Evolutionary conservation across 64 coral and sea anemone genomes (phyloP).

Genomic region (Montipora efflorescens): DNA sequence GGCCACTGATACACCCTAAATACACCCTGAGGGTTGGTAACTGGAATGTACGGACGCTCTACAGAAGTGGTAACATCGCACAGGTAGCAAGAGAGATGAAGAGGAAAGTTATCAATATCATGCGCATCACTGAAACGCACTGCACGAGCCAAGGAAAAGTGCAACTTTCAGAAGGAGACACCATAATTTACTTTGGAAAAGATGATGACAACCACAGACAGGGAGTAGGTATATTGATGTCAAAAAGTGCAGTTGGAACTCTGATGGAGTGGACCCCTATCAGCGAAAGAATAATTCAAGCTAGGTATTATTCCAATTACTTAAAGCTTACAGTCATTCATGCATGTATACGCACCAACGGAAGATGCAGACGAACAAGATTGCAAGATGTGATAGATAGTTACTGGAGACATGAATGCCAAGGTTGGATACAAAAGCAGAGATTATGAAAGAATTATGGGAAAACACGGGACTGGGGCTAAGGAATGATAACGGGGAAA

Average conservation of each 20-base stretch:
- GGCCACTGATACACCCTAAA: neutral
- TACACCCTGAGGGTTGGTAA: constrained; percentile 22
- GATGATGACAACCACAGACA: constrained; percentile 28
- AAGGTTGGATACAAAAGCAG: neutral
- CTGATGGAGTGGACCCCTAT: constrained; percentile 47
- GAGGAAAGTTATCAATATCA: neutral
- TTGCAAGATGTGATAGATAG: constrained; percentile 42
- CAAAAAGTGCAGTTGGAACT: neutral
- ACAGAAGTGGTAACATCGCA: neutral
- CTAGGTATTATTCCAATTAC: no score
- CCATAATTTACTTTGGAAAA: constrained; percentile 23
- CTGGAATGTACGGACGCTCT: constrained; percentile 35
- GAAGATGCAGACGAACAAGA: neutral
- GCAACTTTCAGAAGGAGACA: neutral
- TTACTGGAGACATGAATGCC: constrained; percentile 37
- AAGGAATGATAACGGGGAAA: constrained; percentile 54
- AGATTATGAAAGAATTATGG: constrained; percentile 20
- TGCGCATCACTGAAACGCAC: constrained; percentile 28
- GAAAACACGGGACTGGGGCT: constrained; percentile 34
- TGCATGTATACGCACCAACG: neutral
- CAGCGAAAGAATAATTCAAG: constrained; percentile 28
- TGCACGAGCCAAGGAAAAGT: no score
- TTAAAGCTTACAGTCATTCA: neutral
- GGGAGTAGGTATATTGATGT: no score
- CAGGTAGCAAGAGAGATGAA: constrained; percentile 35